These are phyloP conservation scores for Sceloporus undulatus DNA, from an alignment of 2,113 vertebrate species.

Conservation along the genomic window DNA sequence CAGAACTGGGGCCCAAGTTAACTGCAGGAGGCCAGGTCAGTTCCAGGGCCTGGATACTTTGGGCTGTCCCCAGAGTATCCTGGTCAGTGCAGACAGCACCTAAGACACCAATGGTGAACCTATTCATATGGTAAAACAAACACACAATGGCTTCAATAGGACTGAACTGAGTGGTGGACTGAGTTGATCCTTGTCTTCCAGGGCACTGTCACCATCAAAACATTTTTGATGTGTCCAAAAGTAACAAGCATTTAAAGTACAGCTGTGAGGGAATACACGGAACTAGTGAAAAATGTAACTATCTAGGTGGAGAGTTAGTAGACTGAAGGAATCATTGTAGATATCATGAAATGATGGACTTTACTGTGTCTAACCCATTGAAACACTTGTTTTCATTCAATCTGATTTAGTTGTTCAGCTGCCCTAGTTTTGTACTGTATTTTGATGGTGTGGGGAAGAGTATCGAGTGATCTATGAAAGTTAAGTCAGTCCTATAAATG, in stretches of 20 bases:
- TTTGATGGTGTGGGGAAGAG: neutral
- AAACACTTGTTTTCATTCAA: neutral
- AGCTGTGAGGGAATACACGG: neutral
- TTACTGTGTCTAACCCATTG: neutral
- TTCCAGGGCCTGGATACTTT: no score
- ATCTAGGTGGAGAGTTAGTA: neutral
- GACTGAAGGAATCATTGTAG: neutral
- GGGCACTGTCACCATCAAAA: no score
- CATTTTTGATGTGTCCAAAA: neutral
- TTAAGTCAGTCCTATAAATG: neutral
- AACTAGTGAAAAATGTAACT: neutral
- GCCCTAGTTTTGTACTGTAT: neutral
- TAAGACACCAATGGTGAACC: neutral
- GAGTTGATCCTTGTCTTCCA: no score
- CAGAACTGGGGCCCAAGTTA: no score
- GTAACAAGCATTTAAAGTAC: neutral
- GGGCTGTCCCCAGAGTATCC: no score
- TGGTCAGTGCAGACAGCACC: no score
- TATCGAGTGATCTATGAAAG: neutral
- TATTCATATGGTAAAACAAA: neutral
- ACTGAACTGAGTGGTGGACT: neutral
- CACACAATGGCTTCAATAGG: neutral
- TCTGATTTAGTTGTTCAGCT: neutral
- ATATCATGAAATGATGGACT: neutral
- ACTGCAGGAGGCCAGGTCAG: no score